Base-by-base conservation (phyloP, 1,140 invertebrate genomes). In the Myzus persicae region DNA sequence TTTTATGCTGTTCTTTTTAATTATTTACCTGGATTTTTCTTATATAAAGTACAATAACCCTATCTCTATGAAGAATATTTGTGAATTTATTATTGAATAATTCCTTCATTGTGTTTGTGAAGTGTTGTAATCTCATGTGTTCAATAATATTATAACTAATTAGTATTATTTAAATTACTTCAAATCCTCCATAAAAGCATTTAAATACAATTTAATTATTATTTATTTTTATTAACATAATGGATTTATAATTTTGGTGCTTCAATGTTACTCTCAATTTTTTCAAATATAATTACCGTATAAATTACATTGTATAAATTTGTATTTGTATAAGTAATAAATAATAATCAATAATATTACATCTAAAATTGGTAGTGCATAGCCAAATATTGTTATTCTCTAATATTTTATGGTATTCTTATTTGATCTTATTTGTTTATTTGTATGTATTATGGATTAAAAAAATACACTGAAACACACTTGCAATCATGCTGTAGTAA, bases 141-240 rank as follows among this genome's bases (percentile, higher is more conserved):
- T 89, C 88, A 89, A 51, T 89, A 51, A 51, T 89, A 20, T 85
- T 31, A 85, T 40, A n/a, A 38, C 36, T 89, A 89, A 89, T n/a
- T 76, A 89, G n/a, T 89, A 89, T 89, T 89, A 51, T 54, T 89
- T 89, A 51, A 89, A 89, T 54, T 89, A 89, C 88, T 89, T 89
- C 3, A 24, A 9, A 89, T 38, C 46, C 36, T 51, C 36, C 88
- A 54, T 89, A n/a, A 38, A 54, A 51, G 5, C 31, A 26, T 7
- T 51, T 51, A 51, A 38, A 54, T 54, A 89, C 14, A 89, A 48
- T 38, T 40, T 54, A 40, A 54, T 51, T 24, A 38, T 89, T 54
- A 54, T 89, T 26, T 44, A 31, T 42, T 85, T 42, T n/a, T 38
- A 40, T 54, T 9, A 54, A 26, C 3, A 88, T 36, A 7, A 51